A percentile compares a stretch with the other conserved stretches of the same genome.
These are phyloP conservation scores for Macropodus opercularis DNA, from an alignment of 2,797 vertebrate genomes.

Conservation along the genomic window DNA sequence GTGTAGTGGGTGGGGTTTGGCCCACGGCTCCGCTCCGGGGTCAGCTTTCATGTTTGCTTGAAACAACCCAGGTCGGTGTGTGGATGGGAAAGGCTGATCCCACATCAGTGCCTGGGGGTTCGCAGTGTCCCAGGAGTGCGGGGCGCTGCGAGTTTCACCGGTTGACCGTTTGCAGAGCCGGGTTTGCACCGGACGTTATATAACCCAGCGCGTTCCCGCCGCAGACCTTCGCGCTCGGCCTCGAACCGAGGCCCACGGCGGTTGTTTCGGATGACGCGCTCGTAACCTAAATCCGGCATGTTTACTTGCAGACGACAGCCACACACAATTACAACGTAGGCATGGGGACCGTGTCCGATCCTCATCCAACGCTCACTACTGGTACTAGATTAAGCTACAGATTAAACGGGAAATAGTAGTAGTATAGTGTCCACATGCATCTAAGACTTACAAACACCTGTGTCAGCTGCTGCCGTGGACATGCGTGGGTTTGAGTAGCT, in stretches of 20 bases:
- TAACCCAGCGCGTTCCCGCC: conserved; percentile 26
- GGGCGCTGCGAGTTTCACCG: conserved; percentile 46
- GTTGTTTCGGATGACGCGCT: conserved; percentile 7
- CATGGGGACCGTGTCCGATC: background rate
- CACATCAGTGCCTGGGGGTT: conserved; percentile 55
- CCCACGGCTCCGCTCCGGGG: conserved; percentile 46
- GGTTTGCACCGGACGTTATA: conserved; percentile 34
- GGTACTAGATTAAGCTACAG: background rate
- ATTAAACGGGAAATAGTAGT: background rate
- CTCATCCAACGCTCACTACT: background rate
- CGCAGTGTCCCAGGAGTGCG: conserved; percentile 37
- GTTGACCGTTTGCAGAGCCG: conserved; percentile 49
- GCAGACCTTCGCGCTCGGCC: conserved; percentile 19
- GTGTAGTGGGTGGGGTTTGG: conserved; percentile 62
- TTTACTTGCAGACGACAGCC: conserved; percentile 2
- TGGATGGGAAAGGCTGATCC: conserved; percentile 63
- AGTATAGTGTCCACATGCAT: background rate
- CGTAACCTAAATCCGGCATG: conserved; percentile 2
- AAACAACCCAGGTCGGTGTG: conserved; percentile 44
- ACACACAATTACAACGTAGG: background rate
- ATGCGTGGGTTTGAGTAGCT: background rate
- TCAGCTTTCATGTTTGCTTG: conserved; percentile 58
- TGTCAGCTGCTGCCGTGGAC: conserved; percentile 2
- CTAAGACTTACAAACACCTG: conserved; percentile 26
- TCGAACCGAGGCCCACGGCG: background rate